These are phyloP conservation scores for Pristionchus arcanus DNA, from an alignment of 2,888 invertebrate species.

Conservation along the genomic window DNA sequence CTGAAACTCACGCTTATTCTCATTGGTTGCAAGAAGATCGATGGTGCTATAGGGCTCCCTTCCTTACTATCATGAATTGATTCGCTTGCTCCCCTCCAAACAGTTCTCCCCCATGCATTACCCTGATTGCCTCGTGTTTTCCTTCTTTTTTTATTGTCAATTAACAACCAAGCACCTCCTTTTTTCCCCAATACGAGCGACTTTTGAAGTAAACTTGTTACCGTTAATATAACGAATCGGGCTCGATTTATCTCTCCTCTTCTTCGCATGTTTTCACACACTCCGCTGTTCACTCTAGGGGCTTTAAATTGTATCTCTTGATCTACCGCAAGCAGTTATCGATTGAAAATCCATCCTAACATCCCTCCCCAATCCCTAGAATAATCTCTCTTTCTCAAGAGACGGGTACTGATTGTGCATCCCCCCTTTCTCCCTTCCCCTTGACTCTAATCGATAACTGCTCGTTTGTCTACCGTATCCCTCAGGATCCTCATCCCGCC, in stretches of 20 bases:
- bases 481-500: background rate
- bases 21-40: background rate
- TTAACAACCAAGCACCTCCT: slow-evolving; percentile 23
- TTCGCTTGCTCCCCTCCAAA: background rate
- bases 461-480: background rate
- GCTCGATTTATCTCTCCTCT: slow-evolving; percentile 18
- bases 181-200: slow-evolving; percentile 31
- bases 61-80: background rate
- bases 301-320: slow-evolving; percentile 26
- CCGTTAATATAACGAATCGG: slow-evolving; percentile 27
- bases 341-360: background rate
- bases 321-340: background rate
- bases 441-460: background rate
- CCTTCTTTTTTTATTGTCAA: background rate
- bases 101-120: background rate
- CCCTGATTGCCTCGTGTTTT: background rate
- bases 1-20: background rate
- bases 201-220: slow-evolving; percentile 30
- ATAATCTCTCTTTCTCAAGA: slow-evolving; percentile 42
- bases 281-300: slow-evolving; percentile 31
- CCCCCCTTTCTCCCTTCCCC: background rate
- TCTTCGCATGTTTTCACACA: background rate
- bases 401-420: background rate
- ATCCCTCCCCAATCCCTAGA: background rate
- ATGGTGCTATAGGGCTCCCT: background rate